These are phyloP conservation scores for Ascaphus truei DNA, from an alignment of 2,113 vertebrate genomes.

Conservation along the genomic window DNA sequence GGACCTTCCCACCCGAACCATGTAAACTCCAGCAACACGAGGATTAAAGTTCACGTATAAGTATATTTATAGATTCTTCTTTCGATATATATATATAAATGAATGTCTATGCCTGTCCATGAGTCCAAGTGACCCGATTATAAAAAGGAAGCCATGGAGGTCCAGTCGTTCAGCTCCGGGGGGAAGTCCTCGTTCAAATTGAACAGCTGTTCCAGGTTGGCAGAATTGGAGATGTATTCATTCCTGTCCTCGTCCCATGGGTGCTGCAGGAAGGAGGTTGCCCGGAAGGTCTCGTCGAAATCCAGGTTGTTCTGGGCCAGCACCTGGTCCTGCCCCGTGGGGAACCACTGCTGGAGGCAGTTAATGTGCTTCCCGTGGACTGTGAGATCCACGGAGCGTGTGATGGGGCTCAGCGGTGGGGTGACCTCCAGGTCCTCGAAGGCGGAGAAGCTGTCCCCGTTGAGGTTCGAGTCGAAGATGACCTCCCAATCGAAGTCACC, in stretches of 20 bases:
- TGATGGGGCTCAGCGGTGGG: conserved; percentile 65
- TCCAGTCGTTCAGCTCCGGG: conserved; percentile 62
- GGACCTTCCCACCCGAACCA: conserved; percentile 37
- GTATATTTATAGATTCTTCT: not conserved
- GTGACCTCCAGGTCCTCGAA: conserved; percentile 70
- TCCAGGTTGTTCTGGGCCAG: conserved; percentile 62
- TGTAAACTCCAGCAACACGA: conserved; percentile 36
- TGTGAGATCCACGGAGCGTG: conserved; percentile 61
- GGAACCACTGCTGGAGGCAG: conserved; percentile 57
- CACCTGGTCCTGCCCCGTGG: conserved; percentile 44
- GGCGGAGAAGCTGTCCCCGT: conserved; percentile 64
- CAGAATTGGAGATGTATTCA: conserved; percentile 67
- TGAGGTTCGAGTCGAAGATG: conserved; percentile 75
- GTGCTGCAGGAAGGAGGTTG: conserved; percentile 82
- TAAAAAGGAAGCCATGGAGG: conserved; percentile 69
- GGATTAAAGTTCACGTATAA: not conserved
- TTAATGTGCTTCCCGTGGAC: conserved; percentile 58
- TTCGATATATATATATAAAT: not conserved
- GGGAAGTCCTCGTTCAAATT: conserved; percentile 67
- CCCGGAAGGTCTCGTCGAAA: conserved; percentile 84
- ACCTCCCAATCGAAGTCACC: conserved; percentile 94
- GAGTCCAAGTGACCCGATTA: conserved; percentile 44
- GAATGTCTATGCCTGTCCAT: not conserved
- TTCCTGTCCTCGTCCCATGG: conserved; percentile 78
- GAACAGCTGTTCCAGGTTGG: conserved; percentile 77